These are phyloP conservation scores for Frieseomelitta varia DNA, from an alignment of 1,140 invertebrate genomes.

Conservation along the genomic window DNA sequence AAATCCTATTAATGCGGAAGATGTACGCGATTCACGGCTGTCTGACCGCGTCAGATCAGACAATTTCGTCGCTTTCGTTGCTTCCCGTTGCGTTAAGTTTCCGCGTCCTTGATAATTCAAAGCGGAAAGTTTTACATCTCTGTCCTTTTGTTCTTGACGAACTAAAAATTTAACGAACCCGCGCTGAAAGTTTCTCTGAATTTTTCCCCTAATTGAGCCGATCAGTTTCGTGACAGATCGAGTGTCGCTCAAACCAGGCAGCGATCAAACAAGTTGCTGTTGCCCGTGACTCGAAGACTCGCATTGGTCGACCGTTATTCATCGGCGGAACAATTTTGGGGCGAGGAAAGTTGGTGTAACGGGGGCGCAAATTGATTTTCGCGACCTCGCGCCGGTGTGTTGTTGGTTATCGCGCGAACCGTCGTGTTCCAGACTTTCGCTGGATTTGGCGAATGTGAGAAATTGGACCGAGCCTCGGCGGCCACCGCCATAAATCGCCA, in stretches of 20 bases:
- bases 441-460: not conserved
- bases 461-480: not conserved
- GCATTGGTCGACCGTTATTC: conserved; percentile 6
- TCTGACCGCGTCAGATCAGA: too few relatives aligned
- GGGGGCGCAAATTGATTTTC: conserved; percentile 28
- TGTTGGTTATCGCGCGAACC: not conserved
- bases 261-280: not conserved
- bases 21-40: too few relatives aligned
- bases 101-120: too few relatives aligned
- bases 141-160: too few relatives aligned
- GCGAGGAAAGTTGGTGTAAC: not conserved
- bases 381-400: not conserved
- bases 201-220: too few relatives aligned
- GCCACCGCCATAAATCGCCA: not conserved
- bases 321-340: not conserved
- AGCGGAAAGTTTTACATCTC: too few relatives aligned
- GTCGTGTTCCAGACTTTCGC: not conserved
- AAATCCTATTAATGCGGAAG: too few relatives aligned
- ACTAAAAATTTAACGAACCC: too few relatives aligned
- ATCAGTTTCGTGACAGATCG: not conserved
- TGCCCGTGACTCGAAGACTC: not conserved
- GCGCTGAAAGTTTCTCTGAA: too few relatives aligned
- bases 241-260: not conserved
- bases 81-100: too few relatives aligned
- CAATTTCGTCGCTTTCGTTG: too few relatives aligned